Evolutionary conservation across 2,797 vertebrate species (phyloP), one percentile per base, ranked within the genome.

Genomic region (Lepidocolaptes lacrymiger): DNA sequence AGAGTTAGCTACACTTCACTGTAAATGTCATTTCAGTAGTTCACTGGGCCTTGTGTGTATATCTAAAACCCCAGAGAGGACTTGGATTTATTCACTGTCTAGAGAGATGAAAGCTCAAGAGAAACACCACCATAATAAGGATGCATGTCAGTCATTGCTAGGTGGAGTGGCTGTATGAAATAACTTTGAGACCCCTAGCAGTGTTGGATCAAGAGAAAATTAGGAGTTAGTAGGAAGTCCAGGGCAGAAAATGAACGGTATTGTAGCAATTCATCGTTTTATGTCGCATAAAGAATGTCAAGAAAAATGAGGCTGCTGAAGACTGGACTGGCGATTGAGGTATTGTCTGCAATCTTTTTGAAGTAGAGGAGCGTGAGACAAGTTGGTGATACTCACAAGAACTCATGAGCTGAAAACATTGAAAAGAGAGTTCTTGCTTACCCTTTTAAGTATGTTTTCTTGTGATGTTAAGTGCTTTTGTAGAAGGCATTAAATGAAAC

Each of bases 361-460:
- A 68, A 85, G 22, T 5, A 89, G 64, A 84, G 41, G 41, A 93
- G 11, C 32, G 58, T 52, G 32, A 61, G 46, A 41, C 21, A 72
- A 58, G 66, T 46, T 82, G 88, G 75, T 49, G 85, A 71, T 81
- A 20, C 34, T 88, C 69, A 41, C 28, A 80, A 67, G 75, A 92
- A 74, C 36, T 88, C 48, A 18, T 34, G 72, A 89, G 41, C 36
- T 51, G 51, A 76, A 66, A 89, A 55, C 34, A 84, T 83, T 5
- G 14, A n/a, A 76, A 85, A 67, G 44, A 76, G 41, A 22, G 22
- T 15, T 64, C 49, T 88, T 85, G 52, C 4, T 88, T 90, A 74
- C 5, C 15, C 19, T 39, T 86, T 85, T 96, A 91, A 96, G 90
- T 96, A 88, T 64, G 78, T 84, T 83, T 84, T 77, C n/a, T 71